Evolutionary conservation across 2,113 vertebrate species (phyloP), one percentile per base, ranked within the genome.

Genomic region (Todiramphus chloris): DNA sequence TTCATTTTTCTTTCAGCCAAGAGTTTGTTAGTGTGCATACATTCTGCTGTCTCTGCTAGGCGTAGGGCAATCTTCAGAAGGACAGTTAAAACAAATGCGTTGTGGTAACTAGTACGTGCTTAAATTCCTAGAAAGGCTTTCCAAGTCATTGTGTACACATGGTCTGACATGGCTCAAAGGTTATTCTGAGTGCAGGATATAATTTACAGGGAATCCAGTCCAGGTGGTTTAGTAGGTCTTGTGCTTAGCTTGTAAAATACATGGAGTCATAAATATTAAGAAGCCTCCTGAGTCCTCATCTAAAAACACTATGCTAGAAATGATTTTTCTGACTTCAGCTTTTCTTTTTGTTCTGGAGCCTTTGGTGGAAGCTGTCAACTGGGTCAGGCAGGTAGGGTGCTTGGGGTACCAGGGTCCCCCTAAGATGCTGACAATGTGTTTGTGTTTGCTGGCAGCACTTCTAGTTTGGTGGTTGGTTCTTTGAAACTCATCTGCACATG

Each of bases 21-120:
- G 50, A 33, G 31, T 23, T 66, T 6, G 0, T 35, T 46, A 58
- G 31, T 1, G 1, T 1, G 0, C 48, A 30, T 19, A 14, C 0
- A 0, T 39, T 23, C 58, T 58, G 31, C 18, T 84, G 63, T 5
- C 39, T 70, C 12, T 78, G 48, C 33, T 14, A 59, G 75, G 35
- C 1, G 0, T 4, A 23, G 55, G 27, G 23, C 19, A 69, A 11
- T 28, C 73, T 78, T 69, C 50, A 70, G 64, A 41, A 79, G 25
- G 30, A 53, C 58, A 28, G 55, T 41, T 25, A 69, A 80, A 94
- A n/a, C 33, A 55, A 83, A 37, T 5, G 23, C 2, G 24, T 56
- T 15, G 28, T 37, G 35, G 67, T 13, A 82, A 59, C 5, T 3
- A 41, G 14, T 10, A 73, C 59, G n/a, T 24, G 20, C 33, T 66